Base-by-base conservation (phyloP, 1,140 invertebrate genomes). In the Drosophila jambulina region DNA sequence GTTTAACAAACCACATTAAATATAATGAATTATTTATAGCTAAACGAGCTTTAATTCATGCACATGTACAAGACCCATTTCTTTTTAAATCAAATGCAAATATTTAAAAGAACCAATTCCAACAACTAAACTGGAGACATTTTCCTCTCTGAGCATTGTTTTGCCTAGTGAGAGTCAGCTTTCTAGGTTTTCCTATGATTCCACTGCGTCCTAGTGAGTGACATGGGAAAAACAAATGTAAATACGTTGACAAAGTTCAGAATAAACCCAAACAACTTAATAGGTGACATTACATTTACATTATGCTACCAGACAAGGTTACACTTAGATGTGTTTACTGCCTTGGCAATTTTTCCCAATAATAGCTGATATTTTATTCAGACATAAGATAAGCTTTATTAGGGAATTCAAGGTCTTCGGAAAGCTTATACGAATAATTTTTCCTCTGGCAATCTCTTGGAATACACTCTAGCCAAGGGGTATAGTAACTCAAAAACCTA, bases 281-380 rank as follows among this genome's bases (percentile, higher is more conserved):
- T 48, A 19, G 42, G 19, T 62, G 62, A 42, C 19, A 60, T 32
- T 19, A 57, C 49, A 64, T 67, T 32, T 19, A 57, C 49, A 64
- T 67, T 65, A 65, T 62, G 58, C n/a, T 62, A 15, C 45, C 17
- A 38, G 19, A 61, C 34, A 25, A 48, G 32, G n/a, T 32, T 9
- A 53, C 8, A 17, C 62, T 38, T 19, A 8, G 10, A 40, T 29
- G 36, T 40, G 46, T 70, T 70, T 64, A 38, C 43, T 48, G 40
- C 42, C 64, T 71, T 38, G 51, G 46, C 25, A 69, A 71, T 69
- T 71, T 69, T 69, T 71, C 51, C 42, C 68, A 69, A 69, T 69
- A 71, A 56, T 36, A 38, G 68, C 42, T 59, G 36, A 59, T 25
- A 25, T 72, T 71, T 59, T 46, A 69, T 70, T 70, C 42, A 70